phyloP scores from a whole-genome alignment of 2,113 vertebrate genomes.

The Cyanoramphus novaezelandiae region DNA sequence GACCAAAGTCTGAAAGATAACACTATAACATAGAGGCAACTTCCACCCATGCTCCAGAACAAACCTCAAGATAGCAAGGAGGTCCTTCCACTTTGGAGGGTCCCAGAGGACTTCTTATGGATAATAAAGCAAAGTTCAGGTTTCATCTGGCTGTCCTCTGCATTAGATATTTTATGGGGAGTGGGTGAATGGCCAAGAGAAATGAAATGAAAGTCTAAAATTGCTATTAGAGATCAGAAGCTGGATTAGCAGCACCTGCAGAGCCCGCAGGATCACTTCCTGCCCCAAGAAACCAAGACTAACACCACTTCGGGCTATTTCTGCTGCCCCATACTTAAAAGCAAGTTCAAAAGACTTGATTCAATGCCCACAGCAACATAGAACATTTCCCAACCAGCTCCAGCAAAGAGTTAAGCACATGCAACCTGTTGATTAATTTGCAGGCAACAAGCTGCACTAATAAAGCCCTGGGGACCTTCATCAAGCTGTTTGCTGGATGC shows the following conservation, averaged over 20 bases:
- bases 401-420: constrained; percentile 42
- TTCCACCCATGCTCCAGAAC: background rate
- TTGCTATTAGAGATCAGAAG: background rate
- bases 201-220: background rate
- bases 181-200: background rate
- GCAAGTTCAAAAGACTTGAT: background rate
- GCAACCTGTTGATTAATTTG: constrained; percentile 62
- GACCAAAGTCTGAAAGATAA: background rate
- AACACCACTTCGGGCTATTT: background rate
- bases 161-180: background rate
- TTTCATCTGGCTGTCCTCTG: background rate
- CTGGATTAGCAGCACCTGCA: background rate
- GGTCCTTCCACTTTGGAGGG: background rate
- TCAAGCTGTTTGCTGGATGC: constrained; percentile 56
- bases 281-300: background rate
- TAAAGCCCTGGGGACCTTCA: constrained; percentile 39
- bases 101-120: background rate
- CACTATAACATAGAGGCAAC: background rate
- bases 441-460: constrained; percentile 53
- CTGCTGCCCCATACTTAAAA: background rate
- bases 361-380: background rate
- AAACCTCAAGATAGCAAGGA: background rate
- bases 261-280: background rate
- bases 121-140: background rate
- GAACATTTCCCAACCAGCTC: background rate